A percentile compares a stretch with the other conserved stretches of the same genome.
phyloP scores from a whole-genome alignment of 2,797 vertebrate genomes.

The Buphagus erythrorhynchus region DNA sequence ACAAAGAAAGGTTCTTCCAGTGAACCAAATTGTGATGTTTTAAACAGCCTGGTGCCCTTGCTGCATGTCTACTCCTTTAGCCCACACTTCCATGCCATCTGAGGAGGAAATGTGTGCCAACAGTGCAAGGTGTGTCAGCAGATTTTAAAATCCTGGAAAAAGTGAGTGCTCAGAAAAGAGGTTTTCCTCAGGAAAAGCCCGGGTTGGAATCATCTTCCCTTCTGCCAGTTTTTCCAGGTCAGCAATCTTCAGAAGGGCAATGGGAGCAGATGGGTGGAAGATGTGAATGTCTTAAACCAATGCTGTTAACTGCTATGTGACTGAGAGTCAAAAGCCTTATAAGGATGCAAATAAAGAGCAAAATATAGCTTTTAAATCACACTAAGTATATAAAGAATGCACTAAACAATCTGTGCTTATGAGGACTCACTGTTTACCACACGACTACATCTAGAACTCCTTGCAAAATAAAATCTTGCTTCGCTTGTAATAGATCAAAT shows the following conservation, averaged over 20 bases:
- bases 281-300: neutral
- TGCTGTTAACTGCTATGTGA: neutral
- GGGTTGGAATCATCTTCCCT: neutral
- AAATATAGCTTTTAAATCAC: neutral
- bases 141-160: neutral
- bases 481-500: neutral
- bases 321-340: neutral
- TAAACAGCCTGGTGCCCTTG: neutral
- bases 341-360: neutral
- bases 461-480: neutral
- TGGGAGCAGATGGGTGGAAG: neutral
- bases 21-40: neutral
- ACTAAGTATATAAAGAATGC: neutral
- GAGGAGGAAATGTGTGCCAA: neutral
- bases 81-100: neutral
- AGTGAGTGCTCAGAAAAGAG: neutral
- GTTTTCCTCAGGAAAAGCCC: neutral
- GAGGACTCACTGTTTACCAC: neutral
- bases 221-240: neutral
- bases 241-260: neutral
- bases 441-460: neutral
- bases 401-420: neutral
- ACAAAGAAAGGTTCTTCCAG: neutral
- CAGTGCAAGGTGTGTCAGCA: neutral
- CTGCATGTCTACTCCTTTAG: neutral